Evolutionary conservation across 2,113 vertebrate genomes (phyloP).

Genomic region (Rhombomys opimus): DNA sequence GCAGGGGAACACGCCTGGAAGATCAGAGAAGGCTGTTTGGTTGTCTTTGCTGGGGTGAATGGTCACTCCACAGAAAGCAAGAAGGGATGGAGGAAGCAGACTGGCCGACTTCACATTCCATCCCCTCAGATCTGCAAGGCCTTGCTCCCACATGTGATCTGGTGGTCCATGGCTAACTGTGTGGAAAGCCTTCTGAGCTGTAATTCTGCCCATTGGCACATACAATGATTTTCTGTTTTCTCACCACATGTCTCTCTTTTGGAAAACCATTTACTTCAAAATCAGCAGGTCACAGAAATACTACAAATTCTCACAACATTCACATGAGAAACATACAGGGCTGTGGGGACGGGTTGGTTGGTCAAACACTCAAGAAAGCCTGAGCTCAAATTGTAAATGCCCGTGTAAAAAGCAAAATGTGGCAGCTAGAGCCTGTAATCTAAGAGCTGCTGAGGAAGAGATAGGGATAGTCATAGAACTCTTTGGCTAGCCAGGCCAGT

Average conservation of each 20-base stretch:
- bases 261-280: background rate
- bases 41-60: slow-evolving; percentile 24
- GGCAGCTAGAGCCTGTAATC: background rate
- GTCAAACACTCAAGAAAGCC: background rate
- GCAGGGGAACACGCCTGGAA: background rate
- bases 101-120: background rate
- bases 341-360: background rate
- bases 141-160: fast-evolving
- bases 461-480: background rate
- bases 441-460: background rate
- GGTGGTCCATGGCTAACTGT: fast-evolving
- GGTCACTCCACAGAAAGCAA: slow-evolving; percentile 2
- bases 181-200: background rate
- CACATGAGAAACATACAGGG: background rate
- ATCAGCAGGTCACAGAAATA: background rate
- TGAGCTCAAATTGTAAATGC: background rate
- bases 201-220: background rate
- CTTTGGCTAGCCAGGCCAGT: too few relatives aligned
- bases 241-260: background rate
- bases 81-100: background rate
- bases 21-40: background rate
- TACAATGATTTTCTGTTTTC: fast-evolving
- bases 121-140: background rate
- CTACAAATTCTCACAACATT: background rate
- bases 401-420: background rate